Base-by-base conservation (phyloP, 2,797 vertebrate genomes). In the Rhynchonycteris naso region DNA sequence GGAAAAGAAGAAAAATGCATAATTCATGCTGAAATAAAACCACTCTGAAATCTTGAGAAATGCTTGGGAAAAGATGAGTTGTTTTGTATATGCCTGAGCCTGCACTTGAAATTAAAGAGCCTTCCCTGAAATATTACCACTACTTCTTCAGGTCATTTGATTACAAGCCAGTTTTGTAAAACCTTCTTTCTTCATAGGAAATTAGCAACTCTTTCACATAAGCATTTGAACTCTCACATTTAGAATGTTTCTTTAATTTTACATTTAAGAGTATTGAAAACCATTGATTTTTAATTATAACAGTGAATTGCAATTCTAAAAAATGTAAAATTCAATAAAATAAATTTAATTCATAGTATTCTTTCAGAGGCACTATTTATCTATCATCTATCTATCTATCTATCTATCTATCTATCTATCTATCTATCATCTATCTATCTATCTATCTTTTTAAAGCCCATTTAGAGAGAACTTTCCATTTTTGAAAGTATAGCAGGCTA, bases 251-350 rank as follows among this genome's bases (percentile, higher is more conserved):
- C 52, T 33, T 96, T 61, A 85, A 85, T 61, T 92, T 92, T 75
- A 96, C 13, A 88, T 66, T 54, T 72, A 78, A 56, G 59, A 87
- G 18, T 56, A 59, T 5, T 56, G 9, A 88, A 97, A 86, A 28
- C 3, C 38, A 93, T 33, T 88, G 38, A 56, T 93, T 92, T 88
- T 68, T 92, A 86, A 94, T 85, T 90, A 74, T 43, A 90, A 74
- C 58, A 13, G 38, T 76, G 43, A 95, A 7, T 5, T 84, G 10
- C 28, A 19, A 13, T 78, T 85, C 52, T 84, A 65, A 92, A 92
- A 91, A 47, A 80, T 38, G 10, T 68, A 74, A 89, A 93, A 66
- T 7, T 56, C 84, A 96, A 43, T 76, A 83, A 95, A 93, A 63
- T 94, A 43, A 65, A 85, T 91, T 84, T 93, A 16, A 30, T 65